These are phyloP conservation scores for Apomyelois bistriatella DNA, from an alignment of 2,888 invertebrate genomes.

Conservation along the genomic window DNA sequence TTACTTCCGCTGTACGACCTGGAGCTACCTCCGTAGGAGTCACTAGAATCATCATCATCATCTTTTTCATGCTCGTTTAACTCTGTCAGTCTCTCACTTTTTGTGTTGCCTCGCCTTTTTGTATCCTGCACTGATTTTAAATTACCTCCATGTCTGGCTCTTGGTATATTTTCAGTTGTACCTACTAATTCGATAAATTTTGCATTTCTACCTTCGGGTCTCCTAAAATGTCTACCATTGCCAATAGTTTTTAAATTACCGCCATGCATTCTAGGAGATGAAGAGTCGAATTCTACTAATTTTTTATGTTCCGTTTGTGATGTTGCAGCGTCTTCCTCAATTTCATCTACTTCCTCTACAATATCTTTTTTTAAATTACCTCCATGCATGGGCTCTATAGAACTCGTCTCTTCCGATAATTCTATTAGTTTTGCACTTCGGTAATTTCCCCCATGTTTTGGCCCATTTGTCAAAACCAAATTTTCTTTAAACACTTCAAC, in stretches of 20 bases:
- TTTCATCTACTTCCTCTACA: slow-evolving; percentile 18
- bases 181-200: slow-evolving; percentile 45
- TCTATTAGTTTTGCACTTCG: slow-evolving; percentile 39
- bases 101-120: slow-evolving; percentile 29
- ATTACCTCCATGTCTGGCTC: slow-evolving; percentile 50
- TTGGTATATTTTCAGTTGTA: slow-evolving; percentile 22
- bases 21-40: slow-evolving; percentile 38
- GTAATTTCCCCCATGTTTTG: slow-evolving; percentile 72
- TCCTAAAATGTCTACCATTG: slow-evolving; percentile 31
- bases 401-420: slow-evolving; percentile 26
- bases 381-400: slow-evolving; percentile 14
- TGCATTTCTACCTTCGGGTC: slow-evolving; percentile 32
- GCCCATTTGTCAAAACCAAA: slow-evolving; percentile 51
- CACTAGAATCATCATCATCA: slow-evolving; percentile 30
- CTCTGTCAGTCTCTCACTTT: slow-evolving; percentile 53
- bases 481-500: slow-evolving; percentile 66
- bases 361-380: neutral
- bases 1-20: slow-evolving; percentile 38
- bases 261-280: slow-evolving; percentile 31
- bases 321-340: slow-evolving; percentile 43
- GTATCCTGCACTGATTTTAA: slow-evolving; percentile 33
- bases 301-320: slow-evolving; percentile 51
- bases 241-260: slow-evolving; percentile 39
- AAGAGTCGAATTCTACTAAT: slow-evolving; percentile 37
- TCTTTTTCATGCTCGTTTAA: slow-evolving; percentile 44